phyloP scores from a whole-genome alignment of 2,888 invertebrate genomes.

The Dichetophora obliterata region DNA sequence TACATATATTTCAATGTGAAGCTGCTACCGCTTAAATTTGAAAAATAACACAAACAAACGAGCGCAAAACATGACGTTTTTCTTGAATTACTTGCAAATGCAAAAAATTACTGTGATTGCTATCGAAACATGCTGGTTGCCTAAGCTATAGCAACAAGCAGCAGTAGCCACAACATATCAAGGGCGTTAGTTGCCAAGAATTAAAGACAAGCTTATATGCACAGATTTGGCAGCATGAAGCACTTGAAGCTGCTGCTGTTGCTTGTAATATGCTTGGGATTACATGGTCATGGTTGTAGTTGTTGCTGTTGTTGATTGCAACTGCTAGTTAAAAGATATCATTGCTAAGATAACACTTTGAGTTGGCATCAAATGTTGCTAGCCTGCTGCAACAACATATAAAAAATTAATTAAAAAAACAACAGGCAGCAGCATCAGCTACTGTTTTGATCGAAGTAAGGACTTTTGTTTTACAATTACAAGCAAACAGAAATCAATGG shows the following conservation, averaged over 20 bases:
- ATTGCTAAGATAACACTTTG: background rate
- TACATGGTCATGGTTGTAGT: too few relatives aligned
- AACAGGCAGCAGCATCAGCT: too few relatives aligned
- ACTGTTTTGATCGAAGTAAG: too few relatives aligned
- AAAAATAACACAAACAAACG: background rate
- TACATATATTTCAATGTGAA: background rate
- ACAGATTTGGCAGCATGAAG: background rate
- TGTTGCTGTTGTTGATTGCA: too few relatives aligned
- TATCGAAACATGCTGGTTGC: conserved; percentile 6
- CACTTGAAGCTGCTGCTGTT: background rate
- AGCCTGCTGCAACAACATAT: too few relatives aligned
- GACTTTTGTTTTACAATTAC: too few relatives aligned
- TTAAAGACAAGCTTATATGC: background rate
- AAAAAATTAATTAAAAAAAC: too few relatives aligned
- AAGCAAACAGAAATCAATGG: too few relatives aligned
- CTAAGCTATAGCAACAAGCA: background rate
- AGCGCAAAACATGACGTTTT: background rate
- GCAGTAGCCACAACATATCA: conserved; percentile 7
- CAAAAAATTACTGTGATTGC: conserved; percentile 23
- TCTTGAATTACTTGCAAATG: background rate
- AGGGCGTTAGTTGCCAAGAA: conserved; percentile 5
- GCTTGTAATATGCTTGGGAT: background rate
- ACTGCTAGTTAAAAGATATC: background rate
- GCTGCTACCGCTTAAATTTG: background rate
- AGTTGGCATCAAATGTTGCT: too few relatives aligned